Evolutionary conservation across 2,797 vertebrate genomes (phyloP), one percentile per base, ranked within the genome.

Genomic region (Perodicticus potto): DNA sequence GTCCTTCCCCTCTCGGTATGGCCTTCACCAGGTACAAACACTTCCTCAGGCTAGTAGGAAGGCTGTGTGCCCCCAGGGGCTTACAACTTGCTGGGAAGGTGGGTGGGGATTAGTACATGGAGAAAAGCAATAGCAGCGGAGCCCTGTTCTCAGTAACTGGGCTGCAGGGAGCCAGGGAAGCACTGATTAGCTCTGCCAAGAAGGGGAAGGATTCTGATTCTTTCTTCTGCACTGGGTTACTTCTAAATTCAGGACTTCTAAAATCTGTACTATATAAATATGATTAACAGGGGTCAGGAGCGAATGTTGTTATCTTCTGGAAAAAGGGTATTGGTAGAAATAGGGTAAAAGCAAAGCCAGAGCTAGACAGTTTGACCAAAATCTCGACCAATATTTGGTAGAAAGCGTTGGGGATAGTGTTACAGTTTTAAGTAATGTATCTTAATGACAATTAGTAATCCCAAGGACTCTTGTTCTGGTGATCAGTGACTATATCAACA

Each of bases 361-460:
- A 82, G 13, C 37, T 61, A 37, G 40, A 55, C 9, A 89, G 27
- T 37, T 65, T 96, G 77, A 89, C 53, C 45, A 3, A 6, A 80
- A 82, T 88, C 67, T 82, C 82, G 76, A 80, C 72, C 82, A 86
- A 80, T 65, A 57, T 57, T 90, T 95, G 88, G 43, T 73, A 96
- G 82, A 73, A 83, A 91, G 82, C 59, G 59, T 32, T 67, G 84
- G 20, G 45, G 8, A 2, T 89, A 82, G 80, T 90, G 34, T 81
- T 95, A 43, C 23, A 45, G 78, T 96, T 96, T 81, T 77, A 53
- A 93, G 96, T 94, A 55, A 61, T 87, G 32, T n/a, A 61, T 93
- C 95, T 97, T 92, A 91, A 93, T 73, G 92, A 14, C 27, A n/a
- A 90, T 88, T 97, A 93, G 96, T 94, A 89, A 73, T 87, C 81